Evolutionary conservation across 2,888 invertebrate genomes (phyloP).

Genomic region (Petrolisthes manimaculis): DNA sequence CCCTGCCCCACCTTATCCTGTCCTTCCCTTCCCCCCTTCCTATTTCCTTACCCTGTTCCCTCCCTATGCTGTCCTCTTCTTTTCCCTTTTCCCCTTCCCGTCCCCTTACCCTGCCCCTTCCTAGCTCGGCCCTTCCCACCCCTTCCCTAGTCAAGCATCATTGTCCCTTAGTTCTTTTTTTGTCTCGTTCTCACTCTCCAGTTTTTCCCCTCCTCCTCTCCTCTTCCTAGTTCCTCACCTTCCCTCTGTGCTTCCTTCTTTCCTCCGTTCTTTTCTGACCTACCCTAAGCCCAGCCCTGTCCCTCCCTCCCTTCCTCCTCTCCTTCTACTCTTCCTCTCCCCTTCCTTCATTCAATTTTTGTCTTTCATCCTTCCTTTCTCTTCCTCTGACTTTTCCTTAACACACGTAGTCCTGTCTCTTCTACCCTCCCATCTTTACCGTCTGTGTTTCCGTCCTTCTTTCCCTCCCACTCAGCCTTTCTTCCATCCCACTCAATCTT

Average conservation of each 20-base stretch:
- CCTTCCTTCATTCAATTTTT: not conserved
- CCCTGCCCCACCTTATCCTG: not conserved
- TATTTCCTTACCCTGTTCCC: not conserved
- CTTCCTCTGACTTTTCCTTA: not conserved
- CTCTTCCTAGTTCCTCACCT: not conserved
- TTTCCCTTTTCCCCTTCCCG: slow-evolving; percentile 3
- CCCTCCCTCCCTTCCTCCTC: not conserved
- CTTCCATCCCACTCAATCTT: not conserved
- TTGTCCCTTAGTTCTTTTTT: not conserved
- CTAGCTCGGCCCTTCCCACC: not conserved
- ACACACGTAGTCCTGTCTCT: not conserved
- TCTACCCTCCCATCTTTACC: not conserved
- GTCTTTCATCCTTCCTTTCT: not conserved
- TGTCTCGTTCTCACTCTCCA: not conserved
- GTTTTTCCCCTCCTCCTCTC: not conserved
- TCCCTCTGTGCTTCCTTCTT: not conserved
- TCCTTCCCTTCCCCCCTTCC: not conserved
- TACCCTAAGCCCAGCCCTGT: not conserved
- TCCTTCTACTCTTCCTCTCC: not conserved
- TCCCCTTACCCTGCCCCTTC: not conserved
- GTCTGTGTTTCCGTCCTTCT: not conserved
- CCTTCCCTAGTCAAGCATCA: not conserved
- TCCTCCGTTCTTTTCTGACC: not conserved
- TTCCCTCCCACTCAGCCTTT: not conserved
- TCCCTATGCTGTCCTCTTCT: not conserved